phyloP scores from a whole-genome alignment of 2,113 vertebrate species.

The Chitala chitala region DNA sequence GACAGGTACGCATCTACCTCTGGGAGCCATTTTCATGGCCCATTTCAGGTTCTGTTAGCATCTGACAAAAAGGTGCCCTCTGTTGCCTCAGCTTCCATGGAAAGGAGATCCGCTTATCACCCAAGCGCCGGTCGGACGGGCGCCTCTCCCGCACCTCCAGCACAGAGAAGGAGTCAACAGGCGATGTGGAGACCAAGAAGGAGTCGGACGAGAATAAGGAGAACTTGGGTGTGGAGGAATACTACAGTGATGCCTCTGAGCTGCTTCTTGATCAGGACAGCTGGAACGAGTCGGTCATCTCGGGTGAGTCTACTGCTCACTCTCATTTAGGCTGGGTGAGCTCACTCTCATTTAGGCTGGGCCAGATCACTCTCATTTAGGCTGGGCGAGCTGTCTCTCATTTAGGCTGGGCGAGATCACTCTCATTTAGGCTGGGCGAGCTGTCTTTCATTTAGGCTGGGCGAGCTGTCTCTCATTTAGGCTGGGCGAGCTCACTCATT shows the following conservation, averaged over 20 bases:
- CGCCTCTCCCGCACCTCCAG: conserved; percentile 76
- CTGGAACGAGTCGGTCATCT: conserved; percentile 87
- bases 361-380: no score
- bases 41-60: not conserved
- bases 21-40: not conserved
- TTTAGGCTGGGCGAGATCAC: no score
- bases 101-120: conserved; percentile 77
- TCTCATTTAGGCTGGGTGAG: no score
- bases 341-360: no score
- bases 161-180: conserved; percentile 62
- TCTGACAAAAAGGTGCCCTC: not conserved
- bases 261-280: conserved; percentile 78
- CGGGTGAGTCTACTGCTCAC: conserved; percentile 66
- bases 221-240: conserved; percentile 77
- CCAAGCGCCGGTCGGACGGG: conserved; percentile 74
- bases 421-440: no score
- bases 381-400: no score
- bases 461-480: no score
- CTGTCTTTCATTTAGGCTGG: no score
- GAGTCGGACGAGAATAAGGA: conserved; percentile 93
- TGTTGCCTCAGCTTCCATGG: conserved; percentile 70
- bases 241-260: conserved; percentile 65
- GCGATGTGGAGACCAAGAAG: conserved; percentile 66
- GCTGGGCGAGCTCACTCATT: no score
- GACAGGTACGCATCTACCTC: conserved; percentile 69